Base-by-base conservation (phyloP, 2,797 vertebrate species). In the Podarcis lilfordi region DNA sequence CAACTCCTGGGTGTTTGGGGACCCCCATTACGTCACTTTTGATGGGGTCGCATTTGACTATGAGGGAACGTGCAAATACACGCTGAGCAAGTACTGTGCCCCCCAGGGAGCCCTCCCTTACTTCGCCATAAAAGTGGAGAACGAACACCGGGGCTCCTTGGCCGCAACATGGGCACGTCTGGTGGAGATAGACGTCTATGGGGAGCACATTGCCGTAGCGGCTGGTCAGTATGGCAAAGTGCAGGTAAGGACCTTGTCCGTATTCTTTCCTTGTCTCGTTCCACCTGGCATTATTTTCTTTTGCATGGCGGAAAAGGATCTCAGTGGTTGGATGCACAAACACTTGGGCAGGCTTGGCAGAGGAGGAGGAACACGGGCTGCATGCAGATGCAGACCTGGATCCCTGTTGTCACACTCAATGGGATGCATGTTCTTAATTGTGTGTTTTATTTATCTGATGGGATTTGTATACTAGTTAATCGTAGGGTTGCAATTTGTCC, bases 31-130 rank as follows among this genome's bases (percentile, higher is more conserved):
- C 86, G 0, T 50, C 32, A 97, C 96, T 0, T 97, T 96, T 64
- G 96, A 97, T 43, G 87, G 91, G 3, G 89, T 88, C 1, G 74
- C 69, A 6, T 97, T 95, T 85, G 96, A 97, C 84, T 97, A 97
- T 80, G 96, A 97, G 85, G 96, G 97, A 72, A 93, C 95, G 4
- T 90, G 80, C 27, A 64, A 32, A 2, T 92, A 93, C 59, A 86
- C 89, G 2, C 88, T 91, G 17, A 86, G 84, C 66, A 25, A 23
- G 1, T 61, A 86, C 81, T 87, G 69, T 19, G 55, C 69, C 10
- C 66, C 68, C 1, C 8, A 15, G 0, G 55, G 19, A 0, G 29
- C 35, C 3, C 8, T 75, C 1, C 82, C 88, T 0, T 23, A 93
- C 23, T 97, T 97, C 59, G 69, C 4, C 1, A 84, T 97, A 4